A percentile compares a stretch with the other conserved stretches of the same genome.
Conservation (phyloP, 2,797 vertebrate genomes). For the Gadopsis marmoratus region DNA sequence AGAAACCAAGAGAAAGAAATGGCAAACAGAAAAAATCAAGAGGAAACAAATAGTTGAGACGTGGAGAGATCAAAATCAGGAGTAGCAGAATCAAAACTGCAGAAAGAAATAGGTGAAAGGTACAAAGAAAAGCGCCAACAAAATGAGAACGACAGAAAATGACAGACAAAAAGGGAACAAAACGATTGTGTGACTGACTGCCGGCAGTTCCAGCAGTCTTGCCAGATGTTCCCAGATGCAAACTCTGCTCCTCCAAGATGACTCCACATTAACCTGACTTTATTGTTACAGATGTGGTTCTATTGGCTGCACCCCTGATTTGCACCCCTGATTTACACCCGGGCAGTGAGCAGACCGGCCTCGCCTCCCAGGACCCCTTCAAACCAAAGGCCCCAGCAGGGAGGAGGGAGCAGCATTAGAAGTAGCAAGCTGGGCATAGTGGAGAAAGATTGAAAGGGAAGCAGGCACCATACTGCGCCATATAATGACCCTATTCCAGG, state of each 20-base stretch:
- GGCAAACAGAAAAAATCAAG: constrained; percentile 23
- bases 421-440: constrained; percentile 52
- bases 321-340: constrained; percentile 75
- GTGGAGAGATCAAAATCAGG: constrained; percentile 19
- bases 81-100: constrained; percentile 19
- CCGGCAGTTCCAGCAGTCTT: constrained; percentile 71
- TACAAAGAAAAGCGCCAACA: constrained; percentile 18
- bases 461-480: constrained; percentile 59
- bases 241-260: constrained; percentile 66
- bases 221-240: constrained; percentile 80
- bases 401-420: constrained; percentile 48
- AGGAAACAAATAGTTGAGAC: constrained; percentile 22
- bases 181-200: constrained; percentile 46
- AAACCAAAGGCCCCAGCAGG: constrained; percentile 56
- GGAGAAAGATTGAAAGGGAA: constrained; percentile 58
- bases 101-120: constrained; percentile 39
- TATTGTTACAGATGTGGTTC: constrained; percentile 83
- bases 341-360: constrained; percentile 45
- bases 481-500: constrained; percentile 65
- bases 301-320: constrained; percentile 76
- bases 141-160: constrained; percentile 47
- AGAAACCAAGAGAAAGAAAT: constrained; percentile 31
- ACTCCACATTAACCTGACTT: constrained; percentile 75
- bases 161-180: constrained; percentile 58
- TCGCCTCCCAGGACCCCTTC: constrained; percentile 62